Evolutionary conservation across 1,140 invertebrate species (phyloP).

Genomic region (Condylostylus longicornis): DNA sequence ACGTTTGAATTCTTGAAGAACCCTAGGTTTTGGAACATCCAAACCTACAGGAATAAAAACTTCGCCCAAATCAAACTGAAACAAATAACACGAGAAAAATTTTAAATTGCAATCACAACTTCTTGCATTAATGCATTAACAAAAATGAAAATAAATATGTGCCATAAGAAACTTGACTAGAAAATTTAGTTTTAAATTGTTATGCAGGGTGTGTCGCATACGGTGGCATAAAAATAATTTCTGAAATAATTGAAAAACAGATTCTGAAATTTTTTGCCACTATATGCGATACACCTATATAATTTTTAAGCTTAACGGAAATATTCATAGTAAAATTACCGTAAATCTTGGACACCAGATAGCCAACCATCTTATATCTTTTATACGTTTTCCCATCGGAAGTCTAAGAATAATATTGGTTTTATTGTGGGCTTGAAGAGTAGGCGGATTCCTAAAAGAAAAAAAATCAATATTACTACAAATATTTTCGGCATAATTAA

Average conservation of each 20-base stretch:
- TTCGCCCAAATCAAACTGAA: conserved; percentile 72
- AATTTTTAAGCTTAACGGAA: too few relatives aligned
- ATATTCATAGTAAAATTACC: conserved; percentile 45
- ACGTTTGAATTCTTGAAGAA: conserved; percentile 70
- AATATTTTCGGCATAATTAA: too few relatives aligned
- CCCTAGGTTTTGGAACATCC: conserved; percentile 55
- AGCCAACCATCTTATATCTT: conserved; percentile 76
- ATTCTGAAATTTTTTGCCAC: too few relatives aligned
- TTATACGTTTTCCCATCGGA: conserved; percentile 63
- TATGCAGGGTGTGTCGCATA: too few relatives aligned
- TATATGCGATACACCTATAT: too few relatives aligned
- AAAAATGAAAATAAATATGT: conserved; percentile 1
- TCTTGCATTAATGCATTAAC: background rate
- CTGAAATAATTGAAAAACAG: too few relatives aligned
- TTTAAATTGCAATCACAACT: too few relatives aligned
- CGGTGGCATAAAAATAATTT: too few relatives aligned
- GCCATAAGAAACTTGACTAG: background rate
- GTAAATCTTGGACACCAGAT: conserved; percentile 82
- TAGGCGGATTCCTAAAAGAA: conserved; percentile 57
- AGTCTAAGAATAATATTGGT: conserved; percentile 68
- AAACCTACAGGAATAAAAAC: conserved; percentile 59
- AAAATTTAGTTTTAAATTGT: too few relatives aligned
- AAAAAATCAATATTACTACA: conserved; percentile 12
- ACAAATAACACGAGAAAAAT: conserved; percentile 1
- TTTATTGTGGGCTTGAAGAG: conserved; percentile 56